Evolutionary conservation across 53 echinoderm and acorn worm species (phyloP).

Genomic region (Luidia sarsii): DNA sequence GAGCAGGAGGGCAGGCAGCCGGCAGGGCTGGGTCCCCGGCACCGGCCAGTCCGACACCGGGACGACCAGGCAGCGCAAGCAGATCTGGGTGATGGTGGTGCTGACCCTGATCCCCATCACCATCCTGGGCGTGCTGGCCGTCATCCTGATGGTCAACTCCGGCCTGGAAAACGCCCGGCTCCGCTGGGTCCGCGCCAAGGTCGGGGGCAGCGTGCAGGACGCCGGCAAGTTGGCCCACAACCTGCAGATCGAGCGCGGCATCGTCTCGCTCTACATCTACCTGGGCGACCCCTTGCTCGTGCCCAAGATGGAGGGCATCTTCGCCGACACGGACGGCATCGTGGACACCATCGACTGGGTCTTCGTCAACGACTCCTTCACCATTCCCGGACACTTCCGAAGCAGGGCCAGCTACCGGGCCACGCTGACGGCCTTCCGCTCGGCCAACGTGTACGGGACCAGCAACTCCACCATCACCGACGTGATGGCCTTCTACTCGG

Average conservation of each 20-base stretch:
- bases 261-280: slow-evolving; percentile 46
- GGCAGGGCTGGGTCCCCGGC: too few relatives aligned
- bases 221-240: slow-evolving; percentile 69
- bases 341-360: slow-evolving; percentile 3
- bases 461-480: not conserved
- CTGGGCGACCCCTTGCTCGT: not conserved
- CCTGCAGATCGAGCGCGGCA: slow-evolving; percentile 78
- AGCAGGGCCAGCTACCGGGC: slow-evolving; percentile 23
- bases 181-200: not conserved
- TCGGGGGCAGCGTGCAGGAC: slow-evolving; percentile 46
- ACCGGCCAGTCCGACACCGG: not conserved
- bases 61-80: not conserved
- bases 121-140: slow-evolving; percentile 15
- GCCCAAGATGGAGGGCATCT: not conserved
- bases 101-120: slow-evolving; percentile 51
- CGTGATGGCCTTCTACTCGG: slow-evolving; percentile 48
- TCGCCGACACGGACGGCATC: not conserved
- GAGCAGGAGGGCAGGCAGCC: too few relatives aligned
- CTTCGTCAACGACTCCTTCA: not conserved
- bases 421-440: slow-evolving; percentile 10
- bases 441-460: not conserved
- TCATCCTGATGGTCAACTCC: slow-evolving; percentile 24
- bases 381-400: not conserved
- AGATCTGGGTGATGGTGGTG: slow-evolving; percentile 40
- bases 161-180: not conserved